Evolutionary conservation across 2,113 vertebrate species (phyloP).

Genomic region (Otolemur garnettii): DNA sequence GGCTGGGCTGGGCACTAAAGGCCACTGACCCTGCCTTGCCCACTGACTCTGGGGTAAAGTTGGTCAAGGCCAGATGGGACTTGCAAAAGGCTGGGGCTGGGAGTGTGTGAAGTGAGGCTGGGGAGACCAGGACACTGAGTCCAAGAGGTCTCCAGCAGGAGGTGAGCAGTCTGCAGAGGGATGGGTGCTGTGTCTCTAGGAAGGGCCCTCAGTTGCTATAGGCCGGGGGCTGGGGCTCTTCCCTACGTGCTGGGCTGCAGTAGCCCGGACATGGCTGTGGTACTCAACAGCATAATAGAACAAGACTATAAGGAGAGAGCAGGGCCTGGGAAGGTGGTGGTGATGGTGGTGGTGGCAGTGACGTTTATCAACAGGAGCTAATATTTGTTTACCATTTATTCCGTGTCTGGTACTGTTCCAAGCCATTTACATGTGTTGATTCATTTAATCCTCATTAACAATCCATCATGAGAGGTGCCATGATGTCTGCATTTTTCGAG

Average conservation of each 20-base stretch:
- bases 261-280: neutral
- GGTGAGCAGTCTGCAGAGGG: neutral
- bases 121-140: neutral
- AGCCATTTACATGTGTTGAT: no score
- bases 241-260: neutral
- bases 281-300: neutral
- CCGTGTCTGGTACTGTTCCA: neutral
- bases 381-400: neutral
- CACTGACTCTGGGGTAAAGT: no score
- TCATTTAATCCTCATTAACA: neutral
- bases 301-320: neutral
- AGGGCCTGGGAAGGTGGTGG: neutral
- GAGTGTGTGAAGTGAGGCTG: neutral
- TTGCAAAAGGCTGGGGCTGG: rapidly evolving
- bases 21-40: rapidly evolving
- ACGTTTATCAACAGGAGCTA: neutral
- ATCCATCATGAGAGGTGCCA: rapidly evolving
- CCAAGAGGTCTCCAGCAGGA: neutral
- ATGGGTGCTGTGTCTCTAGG: neutral
- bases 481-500: neutral
- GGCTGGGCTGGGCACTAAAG: neutral
- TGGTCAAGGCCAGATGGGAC: neutral
- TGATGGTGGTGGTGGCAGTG: neutral
- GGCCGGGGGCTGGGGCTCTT: neutral
- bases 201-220: no score